These are phyloP conservation scores for Sardina pilchardus DNA, from an alignment of 2,113 vertebrate species.

Conservation along the genomic window DNA sequence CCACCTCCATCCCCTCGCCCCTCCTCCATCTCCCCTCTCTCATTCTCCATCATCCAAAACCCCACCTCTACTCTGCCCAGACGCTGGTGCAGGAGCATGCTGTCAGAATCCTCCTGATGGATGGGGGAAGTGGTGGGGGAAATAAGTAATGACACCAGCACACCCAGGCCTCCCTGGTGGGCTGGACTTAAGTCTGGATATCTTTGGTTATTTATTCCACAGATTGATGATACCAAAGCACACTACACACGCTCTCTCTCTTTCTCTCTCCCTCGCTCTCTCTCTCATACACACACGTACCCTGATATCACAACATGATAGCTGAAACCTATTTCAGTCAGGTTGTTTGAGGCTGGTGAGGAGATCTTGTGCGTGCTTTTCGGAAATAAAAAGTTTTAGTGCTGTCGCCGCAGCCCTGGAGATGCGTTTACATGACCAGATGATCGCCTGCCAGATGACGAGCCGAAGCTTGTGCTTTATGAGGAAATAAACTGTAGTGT, in stretches of 20 bases:
- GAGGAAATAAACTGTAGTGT: not conserved
- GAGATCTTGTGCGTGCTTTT: not conserved
- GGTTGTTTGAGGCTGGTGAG: not conserved
- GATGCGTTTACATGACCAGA: not conserved
- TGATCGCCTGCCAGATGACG: not conserved
- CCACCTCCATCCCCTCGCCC: not conserved
- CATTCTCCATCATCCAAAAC: not conserved
- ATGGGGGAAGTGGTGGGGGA: not conserved
- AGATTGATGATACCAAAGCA: not conserved
- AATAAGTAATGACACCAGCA: slow-evolving; percentile 1
- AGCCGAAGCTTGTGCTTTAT: not conserved
- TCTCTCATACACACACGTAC: not conserved
- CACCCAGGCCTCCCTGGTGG: not conserved
- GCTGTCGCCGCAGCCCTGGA: not conserved
- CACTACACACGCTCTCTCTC: slow-evolving; percentile 39
- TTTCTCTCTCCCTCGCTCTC: not conserved
- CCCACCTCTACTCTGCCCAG: not conserved
- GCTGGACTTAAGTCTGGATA: not conserved
- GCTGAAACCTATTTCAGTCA: not conserved
- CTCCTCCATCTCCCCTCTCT: not conserved
- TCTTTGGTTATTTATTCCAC: not conserved
- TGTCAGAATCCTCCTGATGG: not conserved
- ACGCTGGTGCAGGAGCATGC: not conserved
- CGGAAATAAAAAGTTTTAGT: not conserved
- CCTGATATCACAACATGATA: slow-evolving; percentile 13